Conservation (phyloP, 1,140 invertebrate species). For the Hycleus phaleratus region DNA sequence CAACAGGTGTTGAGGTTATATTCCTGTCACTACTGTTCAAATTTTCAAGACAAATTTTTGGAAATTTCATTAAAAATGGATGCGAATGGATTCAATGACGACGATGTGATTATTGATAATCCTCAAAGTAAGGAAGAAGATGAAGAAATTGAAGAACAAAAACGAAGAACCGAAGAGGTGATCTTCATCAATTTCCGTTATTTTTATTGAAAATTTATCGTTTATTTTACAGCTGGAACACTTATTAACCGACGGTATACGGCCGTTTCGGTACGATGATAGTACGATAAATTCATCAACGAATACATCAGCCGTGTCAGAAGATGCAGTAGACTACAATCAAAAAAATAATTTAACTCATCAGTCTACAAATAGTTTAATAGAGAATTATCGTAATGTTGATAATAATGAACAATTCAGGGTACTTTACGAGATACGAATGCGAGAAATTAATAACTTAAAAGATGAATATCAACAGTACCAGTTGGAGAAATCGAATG, state of each 20-base stretch:
- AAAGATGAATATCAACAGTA: slow-evolving; percentile 30
- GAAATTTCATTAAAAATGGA: slow-evolving; percentile 1
- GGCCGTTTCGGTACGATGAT: slow-evolving; percentile 38
- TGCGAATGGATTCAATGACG: no score
- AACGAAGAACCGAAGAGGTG: slow-evolving; percentile 34
- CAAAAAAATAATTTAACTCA: background rate
- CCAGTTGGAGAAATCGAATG: slow-evolving; percentile 22
- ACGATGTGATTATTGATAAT: slow-evolving; percentile 18
- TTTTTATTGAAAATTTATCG: background rate
- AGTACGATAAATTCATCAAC: slow-evolving; percentile 36
- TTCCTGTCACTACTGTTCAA: no score
- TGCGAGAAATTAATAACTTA: slow-evolving; percentile 34
- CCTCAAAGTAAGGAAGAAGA: slow-evolving; percentile 36
- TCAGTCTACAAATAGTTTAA: background rate
- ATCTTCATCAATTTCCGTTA: background rate
- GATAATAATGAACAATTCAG: slow-evolving; percentile 35
- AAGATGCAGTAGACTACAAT: slow-evolving; percentile 7
- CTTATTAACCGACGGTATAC: slow-evolving; percentile 31
- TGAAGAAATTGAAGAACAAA: slow-evolving; percentile 36
- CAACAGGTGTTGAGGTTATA: no score
- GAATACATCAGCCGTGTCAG: slow-evolving; percentile 15
- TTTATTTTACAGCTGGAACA: slow-evolving; percentile 31
- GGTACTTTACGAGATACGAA: slow-evolving; percentile 37
- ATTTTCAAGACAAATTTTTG: slow-evolving; percentile 8
- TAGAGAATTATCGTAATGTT: slow-evolving; percentile 30